A percentile compares a stretch with the other conserved stretches of the same genome.
These are phyloP conservation scores for Rallus crepitans DNA, from an alignment of 2,797 vertebrate species.

Conservation along the genomic window DNA sequence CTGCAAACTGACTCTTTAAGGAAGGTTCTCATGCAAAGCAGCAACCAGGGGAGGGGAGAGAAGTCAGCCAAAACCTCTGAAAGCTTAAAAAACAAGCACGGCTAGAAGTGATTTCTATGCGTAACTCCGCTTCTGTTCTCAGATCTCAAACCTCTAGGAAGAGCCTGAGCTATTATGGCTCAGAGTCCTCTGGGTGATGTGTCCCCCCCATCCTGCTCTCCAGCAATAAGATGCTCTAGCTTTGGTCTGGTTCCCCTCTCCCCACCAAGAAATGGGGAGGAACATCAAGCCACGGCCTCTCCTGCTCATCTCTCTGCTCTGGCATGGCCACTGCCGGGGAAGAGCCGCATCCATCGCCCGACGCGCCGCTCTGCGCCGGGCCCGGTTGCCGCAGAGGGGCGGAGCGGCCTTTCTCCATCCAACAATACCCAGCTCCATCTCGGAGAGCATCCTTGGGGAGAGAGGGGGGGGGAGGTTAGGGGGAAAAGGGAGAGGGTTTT, in stretches of 20 bases:
- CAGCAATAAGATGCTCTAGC: background rate
- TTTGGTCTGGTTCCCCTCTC: no score
- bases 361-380: background rate
- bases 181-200: background rate
- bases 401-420: background rate
- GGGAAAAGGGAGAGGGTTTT: background rate
- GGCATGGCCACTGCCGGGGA: background rate
- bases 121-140: background rate
- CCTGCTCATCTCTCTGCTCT: fast-evolving
- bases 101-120: background rate
- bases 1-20: background rate
- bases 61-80: fast-evolving
- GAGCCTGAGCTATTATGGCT: fast-evolving
- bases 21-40: background rate
- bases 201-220: background rate
- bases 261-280: fast-evolving
- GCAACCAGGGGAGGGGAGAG: background rate
- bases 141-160: background rate
- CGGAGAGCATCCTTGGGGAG: background rate
- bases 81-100: background rate
- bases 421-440: background rate
- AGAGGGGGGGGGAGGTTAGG: background rate
- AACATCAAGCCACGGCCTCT: background rate
- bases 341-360: background rate
- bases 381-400: slow-evolving; percentile 55